Conservation (phyloP, 2,113 vertebrate genomes). For the Carollia perspicillata region DNA sequence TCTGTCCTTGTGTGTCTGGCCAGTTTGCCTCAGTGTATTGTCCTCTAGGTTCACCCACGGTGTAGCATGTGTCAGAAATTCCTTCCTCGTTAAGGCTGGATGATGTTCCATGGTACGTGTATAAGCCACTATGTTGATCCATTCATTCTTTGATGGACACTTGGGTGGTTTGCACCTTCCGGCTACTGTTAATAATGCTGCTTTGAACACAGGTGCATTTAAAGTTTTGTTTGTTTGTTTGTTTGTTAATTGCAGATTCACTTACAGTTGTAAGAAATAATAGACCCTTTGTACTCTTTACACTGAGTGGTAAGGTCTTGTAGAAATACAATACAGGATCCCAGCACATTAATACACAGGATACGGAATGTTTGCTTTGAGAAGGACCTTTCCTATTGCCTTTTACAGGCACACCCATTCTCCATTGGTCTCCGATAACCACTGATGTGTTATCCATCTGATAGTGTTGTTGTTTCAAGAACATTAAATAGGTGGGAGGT, state of each 20-base stretch:
- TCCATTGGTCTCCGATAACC: not conserved
- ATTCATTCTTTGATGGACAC: not conserved
- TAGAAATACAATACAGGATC: not conserved
- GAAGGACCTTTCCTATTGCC: not conserved
- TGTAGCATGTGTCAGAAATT: too few species aligned
- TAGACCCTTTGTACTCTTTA: not conserved
- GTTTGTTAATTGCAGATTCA: not conserved
- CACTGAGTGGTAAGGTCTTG: not conserved
- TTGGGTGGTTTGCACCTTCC: not conserved
- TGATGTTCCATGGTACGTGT: not conserved
- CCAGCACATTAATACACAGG: not conserved
- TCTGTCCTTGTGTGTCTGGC: not conserved
- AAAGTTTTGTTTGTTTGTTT: not conserved
- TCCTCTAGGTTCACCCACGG: too few species aligned
- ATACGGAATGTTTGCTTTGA: not conserved
- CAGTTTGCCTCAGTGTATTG: not conserved
- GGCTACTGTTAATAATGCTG: not conserved
- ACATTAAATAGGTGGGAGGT: not conserved
- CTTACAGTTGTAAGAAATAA: not conserved
- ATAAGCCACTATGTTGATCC: not conserved
- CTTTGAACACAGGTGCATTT: not conserved
- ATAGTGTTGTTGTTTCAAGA: not conserved
- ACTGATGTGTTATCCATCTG: not conserved
- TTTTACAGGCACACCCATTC: not conserved
- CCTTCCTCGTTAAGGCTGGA: not conserved